Conservation (phyloP, 2,888 invertebrate species). For the Hemistola chrysoprasaria region DNA sequence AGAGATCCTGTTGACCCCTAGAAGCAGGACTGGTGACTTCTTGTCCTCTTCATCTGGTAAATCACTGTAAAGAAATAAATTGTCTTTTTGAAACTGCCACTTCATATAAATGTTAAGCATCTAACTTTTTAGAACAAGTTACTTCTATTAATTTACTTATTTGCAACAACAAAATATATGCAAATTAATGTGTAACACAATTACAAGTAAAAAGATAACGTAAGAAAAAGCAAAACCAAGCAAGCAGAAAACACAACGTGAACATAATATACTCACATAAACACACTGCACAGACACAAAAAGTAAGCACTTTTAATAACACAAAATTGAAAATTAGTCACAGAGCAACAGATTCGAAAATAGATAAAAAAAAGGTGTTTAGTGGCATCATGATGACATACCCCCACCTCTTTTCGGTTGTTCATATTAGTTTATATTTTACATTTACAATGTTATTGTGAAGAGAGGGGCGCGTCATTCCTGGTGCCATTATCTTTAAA, state of each 20-base stretch:
- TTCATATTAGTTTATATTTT: too few species aligned
- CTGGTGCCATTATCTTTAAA: too few species aligned
- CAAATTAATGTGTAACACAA: too few species aligned
- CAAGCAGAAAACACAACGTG: conserved; percentile 15
- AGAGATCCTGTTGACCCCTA: conserved; percentile 83
- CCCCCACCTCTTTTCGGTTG: too few species aligned
- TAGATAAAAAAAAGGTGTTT: conserved; percentile 3
- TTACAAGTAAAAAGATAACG: conserved; percentile 51
- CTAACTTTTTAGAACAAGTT: background rate
- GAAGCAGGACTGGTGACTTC: conserved; percentile 82
- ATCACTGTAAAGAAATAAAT: conserved; percentile 73
- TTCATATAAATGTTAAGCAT: too few species aligned
- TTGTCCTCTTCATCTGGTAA: conserved; percentile 83
- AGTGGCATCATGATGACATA: too few species aligned
- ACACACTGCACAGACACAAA: conserved; percentile 11
- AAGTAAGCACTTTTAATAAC: conserved; percentile 4
- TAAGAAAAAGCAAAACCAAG: conserved; percentile 8
- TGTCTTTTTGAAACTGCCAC: too few species aligned
- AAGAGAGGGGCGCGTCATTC: too few species aligned
- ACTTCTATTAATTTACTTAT: too few species aligned
- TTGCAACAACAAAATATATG: too few species aligned
- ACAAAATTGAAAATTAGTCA: conserved; percentile 11
- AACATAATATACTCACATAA: conserved; percentile 26
- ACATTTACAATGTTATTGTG: too few species aligned
- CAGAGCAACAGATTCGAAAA: background rate